Base-by-base conservation (phyloP, 2,797 vertebrate genomes). In the Myiotriccus ornatus region DNA sequence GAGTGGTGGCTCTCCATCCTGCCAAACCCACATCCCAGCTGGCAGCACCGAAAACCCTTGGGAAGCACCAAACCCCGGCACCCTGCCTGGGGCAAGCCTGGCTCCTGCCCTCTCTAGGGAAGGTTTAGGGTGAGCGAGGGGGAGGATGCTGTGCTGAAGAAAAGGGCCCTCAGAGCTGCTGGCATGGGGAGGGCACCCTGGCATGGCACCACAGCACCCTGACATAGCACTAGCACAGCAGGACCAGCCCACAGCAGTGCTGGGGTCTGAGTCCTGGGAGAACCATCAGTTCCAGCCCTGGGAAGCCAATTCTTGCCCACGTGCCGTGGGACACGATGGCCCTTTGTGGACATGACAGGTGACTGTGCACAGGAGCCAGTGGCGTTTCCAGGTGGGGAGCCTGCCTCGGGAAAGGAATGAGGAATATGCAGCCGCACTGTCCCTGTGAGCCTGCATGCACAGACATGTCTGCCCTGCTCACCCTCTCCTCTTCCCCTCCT, bases 401-500 rank as follows among this genome's bases (percentile, higher is more conserved):
- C 47, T 39, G 83, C 52, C 70, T 32, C 5, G 74, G 89, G 87
- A 57, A 78, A 82, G 94, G 94, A 93, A 96, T 91, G 93, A 92
- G 81, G 94, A 92, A 19, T 49, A 6, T 49, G 87, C 57, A 75
- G 70, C 34, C 9, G 1, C 75, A 1, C 41, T 57, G 70, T 55
- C 78, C 77, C 17, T 3, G 3, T 1, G 64, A 67, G 73, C 49
- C 90, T 91, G 90, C 91, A 35, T 62, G 93, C 81, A 82, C 0
- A 0, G 89, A 28, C 94, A 76, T 1, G 87, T 84, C 47, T 68
- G 68, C 64, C 79, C 83, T 49, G 44, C 67, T 49, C 39, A 6
- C 68, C 47, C 30, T 35, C 84, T 52, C 39, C 47, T 81, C 52
- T 35, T 32, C 63, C 24, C 57, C 30, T 43, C 91, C 89, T 56